Base-by-base conservation (phyloP, 2,113 vertebrate genomes). In the Epinephelus fuscoguttatus region DNA sequence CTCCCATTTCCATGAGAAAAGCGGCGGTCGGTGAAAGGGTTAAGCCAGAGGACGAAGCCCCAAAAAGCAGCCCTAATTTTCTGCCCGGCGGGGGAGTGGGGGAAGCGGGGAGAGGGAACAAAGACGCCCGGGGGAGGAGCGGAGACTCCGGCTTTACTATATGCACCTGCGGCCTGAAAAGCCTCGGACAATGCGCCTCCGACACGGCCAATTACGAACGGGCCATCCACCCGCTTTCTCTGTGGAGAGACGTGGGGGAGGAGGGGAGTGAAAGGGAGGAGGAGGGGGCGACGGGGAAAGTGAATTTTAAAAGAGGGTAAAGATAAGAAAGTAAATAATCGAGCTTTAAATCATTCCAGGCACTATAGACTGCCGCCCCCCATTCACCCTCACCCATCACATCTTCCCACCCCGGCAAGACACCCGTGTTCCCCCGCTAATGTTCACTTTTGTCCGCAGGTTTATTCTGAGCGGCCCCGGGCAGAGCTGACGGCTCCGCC, bases 101-200 rank as follows among this genome's bases (percentile, higher is more conserved):
- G 93, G 89, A 81, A 80, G 90, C 85, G 87, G 91, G 90, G 95
- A 88, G 89, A 77, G 89, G 78, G 93, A 94, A 96, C 95, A 96
- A 96, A 95, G 94, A 88, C 91, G 80, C 78, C 92, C 88, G 90
- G 93, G 94, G 95, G 95, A 94, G 94, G 93, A 90, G 94, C 87
- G 72, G 92, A 85, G 92, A 90, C 92, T 94, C 90, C 80, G 88
- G 91, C 93, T 96, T 96, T 95, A 96, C 95, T 95, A 93, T 93
- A 90, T 94, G 95, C 95, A 96, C 95, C 95, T 96, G 95, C 95
- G 90, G 93, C 88, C 94, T 96, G 94, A 95, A 96, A 95, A 93
- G 94, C 89, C 62, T 40, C 66, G 92, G 92, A 96, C 95, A 96
- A 96, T 94, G 92, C 87, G 93, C 91, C 93, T 94, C 92, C 84